A percentile compares a stretch with the other conserved stretches of the same genome.
These are phyloP conservation scores for Myopa tessellatipennis DNA, from an alignment of 2,888 invertebrate genomes.

Conservation along the genomic window DNA sequence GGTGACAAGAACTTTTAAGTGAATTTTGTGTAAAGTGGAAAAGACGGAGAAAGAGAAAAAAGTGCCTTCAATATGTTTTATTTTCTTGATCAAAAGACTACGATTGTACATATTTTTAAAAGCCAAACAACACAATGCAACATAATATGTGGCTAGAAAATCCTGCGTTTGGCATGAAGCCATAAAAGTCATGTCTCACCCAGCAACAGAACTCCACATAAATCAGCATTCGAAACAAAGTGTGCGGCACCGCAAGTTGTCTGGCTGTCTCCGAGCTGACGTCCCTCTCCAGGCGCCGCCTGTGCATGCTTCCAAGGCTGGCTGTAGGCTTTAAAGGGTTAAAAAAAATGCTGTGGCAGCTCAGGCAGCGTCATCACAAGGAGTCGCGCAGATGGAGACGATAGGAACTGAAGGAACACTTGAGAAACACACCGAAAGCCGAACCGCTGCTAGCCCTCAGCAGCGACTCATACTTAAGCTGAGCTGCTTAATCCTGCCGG, in stretches of 20 bases:
- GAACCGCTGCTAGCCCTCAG: neutral
- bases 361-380: neutral
- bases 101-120: neutral
- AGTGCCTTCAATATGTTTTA: slow-evolving; percentile 9
- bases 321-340: neutral
- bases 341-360: neutral
- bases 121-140: neutral
- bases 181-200: slow-evolving; percentile 21
- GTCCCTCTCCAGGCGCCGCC: slow-evolving; percentile 1
- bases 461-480: neutral
- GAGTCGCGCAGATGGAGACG: neutral
- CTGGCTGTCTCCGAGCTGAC: neutral
- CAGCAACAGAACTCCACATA: neutral
- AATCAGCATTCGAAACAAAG: slow-evolving; percentile 11
- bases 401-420: slow-evolving; percentile 17
- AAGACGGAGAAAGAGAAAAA: neutral
- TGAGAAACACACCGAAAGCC: neutral
- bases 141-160: neutral
- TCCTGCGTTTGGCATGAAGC: slow-evolving; percentile 31
- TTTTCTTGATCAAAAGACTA: neutral
- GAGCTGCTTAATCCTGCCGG: slow-evolving; percentile 16
- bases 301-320: neutral
- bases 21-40: slow-evolving; percentile 12
- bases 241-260: neutral
- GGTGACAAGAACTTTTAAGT: neutral